Conservation (phyloP, 2,888 invertebrate genomes). For the Ophioninae sp. region DNA sequence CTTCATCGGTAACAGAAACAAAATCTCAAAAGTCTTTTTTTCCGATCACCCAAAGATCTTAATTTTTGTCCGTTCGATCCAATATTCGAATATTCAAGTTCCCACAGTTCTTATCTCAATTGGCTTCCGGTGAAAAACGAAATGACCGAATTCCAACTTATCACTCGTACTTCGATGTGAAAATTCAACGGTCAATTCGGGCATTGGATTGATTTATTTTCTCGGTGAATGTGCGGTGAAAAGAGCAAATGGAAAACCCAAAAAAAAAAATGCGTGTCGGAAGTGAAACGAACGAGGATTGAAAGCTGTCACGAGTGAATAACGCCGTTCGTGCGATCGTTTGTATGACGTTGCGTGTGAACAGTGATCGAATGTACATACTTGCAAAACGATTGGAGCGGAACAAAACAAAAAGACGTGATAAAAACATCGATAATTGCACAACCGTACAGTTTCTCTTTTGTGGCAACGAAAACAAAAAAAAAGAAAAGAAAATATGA, state of each 20-base stretch:
- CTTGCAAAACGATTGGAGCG: conserved; percentile 10
- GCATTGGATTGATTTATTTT: neutral
- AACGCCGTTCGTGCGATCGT: conserved; percentile 41
- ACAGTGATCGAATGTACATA: conserved; percentile 33
- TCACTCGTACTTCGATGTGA: neutral
- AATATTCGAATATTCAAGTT: neutral
- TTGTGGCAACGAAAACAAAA: neutral
- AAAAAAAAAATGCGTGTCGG: conserved; percentile 15
- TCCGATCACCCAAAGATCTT: neutral
- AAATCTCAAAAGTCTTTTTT: no score
- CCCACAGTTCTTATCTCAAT: neutral
- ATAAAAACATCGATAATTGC: conserved; percentile 7
- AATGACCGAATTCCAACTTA: neutral
- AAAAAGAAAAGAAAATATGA: neutral
- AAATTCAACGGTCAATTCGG: neutral
- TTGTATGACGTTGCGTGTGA: conserved; percentile 39
- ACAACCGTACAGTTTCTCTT: neutral
- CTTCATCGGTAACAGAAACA: no score
- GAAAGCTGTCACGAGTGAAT: conserved; percentile 28
- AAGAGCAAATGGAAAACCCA: conserved; percentile 6
- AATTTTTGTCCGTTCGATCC: neutral
- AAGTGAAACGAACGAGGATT: neutral
- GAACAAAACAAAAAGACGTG: neutral
- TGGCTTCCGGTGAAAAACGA: neutral
- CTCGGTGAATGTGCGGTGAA: conserved; percentile 47